Conservation (phyloP, 1,140 invertebrate species). For the Cydia amplana region DNA sequence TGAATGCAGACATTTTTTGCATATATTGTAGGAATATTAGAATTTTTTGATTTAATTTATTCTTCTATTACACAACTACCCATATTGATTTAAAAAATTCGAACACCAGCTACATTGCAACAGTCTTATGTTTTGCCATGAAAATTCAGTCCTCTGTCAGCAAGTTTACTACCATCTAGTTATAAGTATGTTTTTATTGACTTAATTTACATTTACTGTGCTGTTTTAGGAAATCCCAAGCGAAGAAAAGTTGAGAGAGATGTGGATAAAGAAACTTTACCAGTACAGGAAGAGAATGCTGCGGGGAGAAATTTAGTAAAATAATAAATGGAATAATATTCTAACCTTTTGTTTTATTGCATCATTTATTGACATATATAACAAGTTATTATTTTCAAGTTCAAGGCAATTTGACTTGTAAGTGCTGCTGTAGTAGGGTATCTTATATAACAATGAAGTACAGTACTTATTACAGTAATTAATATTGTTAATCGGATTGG, state of each 20-base stretch:
- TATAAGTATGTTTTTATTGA: background rate
- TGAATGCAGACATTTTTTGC: no score
- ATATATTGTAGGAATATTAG: no score
- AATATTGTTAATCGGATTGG: background rate
- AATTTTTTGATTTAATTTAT: no score
- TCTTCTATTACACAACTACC: no score
- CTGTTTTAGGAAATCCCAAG: constrained; percentile 64
- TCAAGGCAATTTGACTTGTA: no score
- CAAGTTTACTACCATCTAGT: no score
- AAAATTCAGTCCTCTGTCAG: no score
- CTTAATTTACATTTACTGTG: background rate
- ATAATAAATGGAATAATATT: constrained; percentile 22
- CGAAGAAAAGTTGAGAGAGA: constrained; percentile 72
- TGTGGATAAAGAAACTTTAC: constrained; percentile 77
- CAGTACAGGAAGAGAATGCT: constrained; percentile 76
- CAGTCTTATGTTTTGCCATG: no score
- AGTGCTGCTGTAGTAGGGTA: background rate
- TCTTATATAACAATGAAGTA: constrained; percentile 1
- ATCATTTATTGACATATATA: constrained; percentile 5
- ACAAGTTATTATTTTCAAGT: background rate
- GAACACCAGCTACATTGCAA: no score
- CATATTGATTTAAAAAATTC: no score
- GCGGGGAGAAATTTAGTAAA: constrained; percentile 62
- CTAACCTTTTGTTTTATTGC: constrained; percentile 15
- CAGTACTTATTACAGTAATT: background rate